These are phyloP conservation scores for Acipenser oxyrinchus DNA, from an alignment of 2,797 vertebrate genomes.

Conservation along the genomic window DNA sequence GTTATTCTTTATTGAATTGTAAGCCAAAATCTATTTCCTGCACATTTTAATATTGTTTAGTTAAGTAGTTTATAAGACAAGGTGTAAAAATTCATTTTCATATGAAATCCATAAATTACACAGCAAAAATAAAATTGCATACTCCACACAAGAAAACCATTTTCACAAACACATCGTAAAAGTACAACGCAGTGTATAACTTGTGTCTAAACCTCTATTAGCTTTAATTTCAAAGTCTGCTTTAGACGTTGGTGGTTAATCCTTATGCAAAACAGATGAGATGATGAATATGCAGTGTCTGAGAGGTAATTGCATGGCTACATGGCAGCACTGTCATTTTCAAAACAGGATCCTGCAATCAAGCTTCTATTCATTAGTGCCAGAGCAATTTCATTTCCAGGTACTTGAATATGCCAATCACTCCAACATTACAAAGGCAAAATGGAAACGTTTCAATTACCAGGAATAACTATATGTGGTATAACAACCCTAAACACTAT, in stretches of 20 bases:
- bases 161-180: slow-evolving; percentile 27
- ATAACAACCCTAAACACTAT: slow-evolving; percentile 68
- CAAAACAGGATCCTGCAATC: slow-evolving; percentile 99
- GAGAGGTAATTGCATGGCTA: slow-evolving; percentile 97
- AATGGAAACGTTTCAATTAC: slow-evolving; percentile 76
- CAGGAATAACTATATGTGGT: slow-evolving; percentile 54
- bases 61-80: too few relatives aligned
- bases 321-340: slow-evolving; percentile 96
- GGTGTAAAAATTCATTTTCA: too few relatives aligned
- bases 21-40: too few relatives aligned
- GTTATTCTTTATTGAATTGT: too few relatives aligned
- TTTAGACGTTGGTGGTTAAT: slow-evolving; percentile 75
- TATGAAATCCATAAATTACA: too few relatives aligned
- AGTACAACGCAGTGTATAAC: slow-evolving; percentile 68
- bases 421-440: slow-evolving; percentile 49
- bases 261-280: slow-evolving; percentile 87
- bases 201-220: slow-evolving; percentile 70
- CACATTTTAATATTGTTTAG: too few relatives aligned
- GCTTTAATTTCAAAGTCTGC: slow-evolving; percentile 66
- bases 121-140: too few relatives aligned
- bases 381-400: slow-evolving; percentile 95
- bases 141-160: too few relatives aligned
- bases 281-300: slow-evolving; percentile 99
- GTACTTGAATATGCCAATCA: slow-evolving; percentile 98
- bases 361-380: slow-evolving; percentile 99